Percentiles rank a stretch among this genome's conserved stretches.
Evolutionary conservation across 92 coral and sea anemone species (phyloP).

Genomic region (Porites divaricata): DNA sequence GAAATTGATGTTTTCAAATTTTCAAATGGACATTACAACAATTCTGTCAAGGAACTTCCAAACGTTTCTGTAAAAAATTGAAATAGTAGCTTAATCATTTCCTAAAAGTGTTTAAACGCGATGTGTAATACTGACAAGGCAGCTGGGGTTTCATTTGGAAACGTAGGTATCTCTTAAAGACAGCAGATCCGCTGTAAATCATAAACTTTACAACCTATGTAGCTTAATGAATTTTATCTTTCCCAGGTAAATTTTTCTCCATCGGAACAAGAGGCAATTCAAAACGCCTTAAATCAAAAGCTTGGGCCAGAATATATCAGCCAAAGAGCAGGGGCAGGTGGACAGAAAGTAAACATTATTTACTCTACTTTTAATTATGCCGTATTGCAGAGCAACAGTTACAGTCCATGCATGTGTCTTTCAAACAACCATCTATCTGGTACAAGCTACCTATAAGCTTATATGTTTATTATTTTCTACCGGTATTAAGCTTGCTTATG

Average conservation of each 20-base stretch:
- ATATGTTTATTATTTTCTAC: background rate
- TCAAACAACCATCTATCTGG: no score
- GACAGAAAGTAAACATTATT: conserved; percentile 69
- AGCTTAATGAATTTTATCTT: background rate
- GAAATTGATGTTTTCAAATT: conserved; percentile 39
- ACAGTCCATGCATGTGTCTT: no score
- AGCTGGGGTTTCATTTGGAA: conserved; percentile 64
- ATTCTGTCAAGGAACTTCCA: no score
- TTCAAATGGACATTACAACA: conserved; percentile 46
- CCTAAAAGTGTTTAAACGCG: background rate
- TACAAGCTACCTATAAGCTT: background rate
- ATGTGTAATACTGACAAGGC: conserved; percentile 40
- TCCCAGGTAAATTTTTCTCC: conserved; percentile 65
- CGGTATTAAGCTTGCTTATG: conserved; percentile 74
- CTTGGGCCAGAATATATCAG: conserved; percentile 94
- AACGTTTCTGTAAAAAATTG: background rate
- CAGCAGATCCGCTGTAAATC: background rate
- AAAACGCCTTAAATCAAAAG: conserved; percentile 73
- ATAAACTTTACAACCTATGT: background rate
- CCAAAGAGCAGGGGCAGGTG: conserved; percentile 87
- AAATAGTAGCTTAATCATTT: background rate
- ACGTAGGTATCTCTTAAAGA: conserved; percentile 47
- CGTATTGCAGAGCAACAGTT: no score
- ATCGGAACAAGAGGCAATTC: conserved; percentile 75
- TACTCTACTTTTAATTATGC: no score